Conservation (phyloP, 1,140 invertebrate genomes). For the Sarcophaga bullata region DNA sequence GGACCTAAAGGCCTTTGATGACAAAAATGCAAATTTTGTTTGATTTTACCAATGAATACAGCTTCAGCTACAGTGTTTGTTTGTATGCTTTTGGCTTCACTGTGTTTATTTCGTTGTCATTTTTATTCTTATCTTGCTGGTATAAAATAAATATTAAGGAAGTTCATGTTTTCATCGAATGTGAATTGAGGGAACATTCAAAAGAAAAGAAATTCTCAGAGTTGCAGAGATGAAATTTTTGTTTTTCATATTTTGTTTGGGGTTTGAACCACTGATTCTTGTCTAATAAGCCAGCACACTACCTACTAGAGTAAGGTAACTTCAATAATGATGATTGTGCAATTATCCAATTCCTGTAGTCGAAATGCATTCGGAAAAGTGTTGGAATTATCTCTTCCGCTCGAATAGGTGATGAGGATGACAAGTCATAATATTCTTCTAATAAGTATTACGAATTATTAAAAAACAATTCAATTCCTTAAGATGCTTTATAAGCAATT, state of each 20-base stretch:
- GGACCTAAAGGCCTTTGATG: background rate
- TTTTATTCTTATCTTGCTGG: background rate
- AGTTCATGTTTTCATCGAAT: background rate
- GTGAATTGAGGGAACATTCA: background rate
- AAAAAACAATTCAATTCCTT: background rate
- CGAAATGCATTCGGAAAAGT: no score
- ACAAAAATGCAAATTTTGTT: background rate
- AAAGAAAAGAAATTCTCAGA: no score
- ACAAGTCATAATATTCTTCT: background rate
- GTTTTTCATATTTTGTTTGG: no score
- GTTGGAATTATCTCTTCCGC: no score
- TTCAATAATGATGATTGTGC: no score
- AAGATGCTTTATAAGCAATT: background rate
- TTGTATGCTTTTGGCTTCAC: background rate
- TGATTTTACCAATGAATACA: conserved; percentile 28
- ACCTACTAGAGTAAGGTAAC: no score
- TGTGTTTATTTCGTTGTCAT: background rate
- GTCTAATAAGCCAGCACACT: no score
- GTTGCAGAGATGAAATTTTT: no score
- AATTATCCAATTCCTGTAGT: no score
- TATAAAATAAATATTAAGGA: background rate
- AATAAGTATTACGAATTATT: background rate
- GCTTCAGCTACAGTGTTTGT: conserved; percentile 14
- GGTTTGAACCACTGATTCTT: no score
- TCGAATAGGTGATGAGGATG: background rate